phyloP scores from a whole-genome alignment of 2,113 vertebrate genomes.

The Drymodes brunneopygia region DNA sequence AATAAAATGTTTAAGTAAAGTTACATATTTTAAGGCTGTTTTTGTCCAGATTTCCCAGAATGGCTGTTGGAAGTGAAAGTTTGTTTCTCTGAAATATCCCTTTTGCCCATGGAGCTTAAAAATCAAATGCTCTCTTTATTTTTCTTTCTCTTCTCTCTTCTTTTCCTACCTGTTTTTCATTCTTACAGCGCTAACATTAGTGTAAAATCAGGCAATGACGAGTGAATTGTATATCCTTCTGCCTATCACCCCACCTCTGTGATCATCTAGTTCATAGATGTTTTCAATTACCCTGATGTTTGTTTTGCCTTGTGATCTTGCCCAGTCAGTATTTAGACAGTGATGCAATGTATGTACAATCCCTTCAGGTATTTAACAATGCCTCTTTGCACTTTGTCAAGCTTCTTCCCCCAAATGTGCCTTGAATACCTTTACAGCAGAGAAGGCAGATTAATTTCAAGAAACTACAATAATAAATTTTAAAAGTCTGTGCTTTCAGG shows the following conservation, averaged over 20 bases:
- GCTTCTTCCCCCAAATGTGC: not conserved
- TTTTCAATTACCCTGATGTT: slow-evolving; percentile 68
- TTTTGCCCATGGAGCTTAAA: not conserved
- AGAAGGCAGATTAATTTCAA: not conserved
- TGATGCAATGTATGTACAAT: not conserved
- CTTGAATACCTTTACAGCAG: not conserved
- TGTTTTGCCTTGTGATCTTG: slow-evolving; percentile 56
- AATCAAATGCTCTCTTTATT: not conserved
- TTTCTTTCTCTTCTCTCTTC: not conserved
- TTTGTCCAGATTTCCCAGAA: not conserved
- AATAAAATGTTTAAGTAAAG: not conserved
- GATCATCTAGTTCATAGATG: slow-evolving; percentile 48
- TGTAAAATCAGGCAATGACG: not conserved
- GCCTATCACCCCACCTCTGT: not conserved
- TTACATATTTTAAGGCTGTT: not conserved
- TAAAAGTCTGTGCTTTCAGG: not conserved
- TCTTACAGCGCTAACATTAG: not conserved
- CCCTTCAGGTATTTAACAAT: slow-evolving; percentile 22
- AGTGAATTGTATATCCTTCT: not conserved
- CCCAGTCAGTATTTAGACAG: slow-evolving; percentile 34
- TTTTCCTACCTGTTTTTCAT: not conserved
- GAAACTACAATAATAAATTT: not conserved
- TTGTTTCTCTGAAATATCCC: not conserved
- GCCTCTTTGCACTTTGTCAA: slow-evolving; percentile 34
- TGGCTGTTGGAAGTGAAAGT: not conserved